Conservation (phyloP, 2,888 invertebrate species). For the Anarsia innoxiella region DNA sequence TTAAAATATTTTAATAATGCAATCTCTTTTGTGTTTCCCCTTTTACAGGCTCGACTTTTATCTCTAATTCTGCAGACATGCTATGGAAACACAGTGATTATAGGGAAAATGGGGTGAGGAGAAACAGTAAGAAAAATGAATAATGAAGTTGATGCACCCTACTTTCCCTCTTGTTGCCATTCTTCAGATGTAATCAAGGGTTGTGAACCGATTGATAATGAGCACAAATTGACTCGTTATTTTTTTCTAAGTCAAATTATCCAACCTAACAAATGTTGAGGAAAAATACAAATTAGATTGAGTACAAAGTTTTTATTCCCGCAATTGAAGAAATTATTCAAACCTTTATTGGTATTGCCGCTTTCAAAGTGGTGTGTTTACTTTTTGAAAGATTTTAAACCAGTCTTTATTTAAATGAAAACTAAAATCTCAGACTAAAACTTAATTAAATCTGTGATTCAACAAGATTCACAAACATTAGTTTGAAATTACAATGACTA, state of each 20-base stretch:
- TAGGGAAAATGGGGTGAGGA: slow-evolving; percentile 36
- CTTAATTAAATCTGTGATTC: too few species aligned
- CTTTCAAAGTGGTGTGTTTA: too few species aligned
- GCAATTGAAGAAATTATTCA: too few species aligned
- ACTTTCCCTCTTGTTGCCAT: slow-evolving; percentile 41
- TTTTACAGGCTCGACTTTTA: slow-evolving; percentile 47
- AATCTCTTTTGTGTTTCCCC: slow-evolving; percentile 42
- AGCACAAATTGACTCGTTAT: slow-evolving; percentile 11
- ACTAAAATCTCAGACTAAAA: too few species aligned
- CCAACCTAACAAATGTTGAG: not conserved
- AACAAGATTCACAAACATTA: too few species aligned
- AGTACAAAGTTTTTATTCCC: too few species aligned
- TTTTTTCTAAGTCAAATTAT: slow-evolving; percentile 2
- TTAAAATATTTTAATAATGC: slow-evolving; percentile 45
- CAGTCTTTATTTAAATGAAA: too few species aligned
- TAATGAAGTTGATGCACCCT: slow-evolving; percentile 50
- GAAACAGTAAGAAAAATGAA: slow-evolving; percentile 43
- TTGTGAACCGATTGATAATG: slow-evolving; percentile 30
- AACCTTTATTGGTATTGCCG: too few species aligned
- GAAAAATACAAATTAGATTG: too few species aligned
- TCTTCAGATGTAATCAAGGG: slow-evolving; percentile 50
- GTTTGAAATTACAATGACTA: too few species aligned
- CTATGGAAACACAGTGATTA: slow-evolving; percentile 48
- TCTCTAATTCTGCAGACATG: slow-evolving; percentile 50
- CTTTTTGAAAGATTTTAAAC: too few species aligned